Percentiles rank a stretch among this genome's conserved stretches.
Conservation (phyloP, 2,797 vertebrate species). For the Typhlichthys eigenmanni region DNA sequence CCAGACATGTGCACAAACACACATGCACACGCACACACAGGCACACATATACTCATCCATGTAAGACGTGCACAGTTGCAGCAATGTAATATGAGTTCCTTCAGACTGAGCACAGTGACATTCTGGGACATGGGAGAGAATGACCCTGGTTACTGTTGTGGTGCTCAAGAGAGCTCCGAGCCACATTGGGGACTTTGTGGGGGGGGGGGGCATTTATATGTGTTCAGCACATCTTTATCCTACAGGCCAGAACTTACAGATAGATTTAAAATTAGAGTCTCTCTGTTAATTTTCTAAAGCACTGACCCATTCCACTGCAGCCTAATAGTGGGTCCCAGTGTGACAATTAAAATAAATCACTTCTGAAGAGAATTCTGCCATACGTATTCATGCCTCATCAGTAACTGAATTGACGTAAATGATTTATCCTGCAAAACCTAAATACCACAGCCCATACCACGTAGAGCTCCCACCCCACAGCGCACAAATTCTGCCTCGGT, state of each 20-base stretch:
- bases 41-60: slow-evolving; percentile 50
- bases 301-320: slow-evolving; percentile 86
- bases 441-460: slow-evolving; percentile 63
- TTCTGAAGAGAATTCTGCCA: slow-evolving; percentile 81
- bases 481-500: slow-evolving; percentile 24
- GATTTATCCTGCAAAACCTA: slow-evolving; percentile 83
- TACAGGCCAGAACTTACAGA: slow-evolving; percentile 85
- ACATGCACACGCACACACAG: slow-evolving; percentile 11
- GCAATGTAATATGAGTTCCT: slow-evolving; percentile 62
- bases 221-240: slow-evolving; percentile 75
- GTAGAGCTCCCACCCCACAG: slow-evolving; percentile 37
- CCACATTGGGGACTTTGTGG: slow-evolving; percentile 28
- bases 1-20: slow-evolving; percentile 3
- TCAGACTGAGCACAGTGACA: slow-evolving; percentile 47
- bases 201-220: slow-evolving; percentile 56
- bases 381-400: slow-evolving; percentile 91
- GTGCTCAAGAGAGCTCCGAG: slow-evolving; percentile 44
- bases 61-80: slow-evolving; percentile 49
- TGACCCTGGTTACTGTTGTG: slow-evolving; percentile 60
- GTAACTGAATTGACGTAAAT: slow-evolving; percentile 85
- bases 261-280: slow-evolving; percentile 83
- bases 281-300: slow-evolving; percentile 88
- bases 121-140: slow-evolving; percentile 28
- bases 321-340: slow-evolving; percentile 86
- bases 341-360: slow-evolving; percentile 96